Evolutionary conservation across 1,140 invertebrate genomes (phyloP).

Genomic region (Dendroctonus valens): DNA sequence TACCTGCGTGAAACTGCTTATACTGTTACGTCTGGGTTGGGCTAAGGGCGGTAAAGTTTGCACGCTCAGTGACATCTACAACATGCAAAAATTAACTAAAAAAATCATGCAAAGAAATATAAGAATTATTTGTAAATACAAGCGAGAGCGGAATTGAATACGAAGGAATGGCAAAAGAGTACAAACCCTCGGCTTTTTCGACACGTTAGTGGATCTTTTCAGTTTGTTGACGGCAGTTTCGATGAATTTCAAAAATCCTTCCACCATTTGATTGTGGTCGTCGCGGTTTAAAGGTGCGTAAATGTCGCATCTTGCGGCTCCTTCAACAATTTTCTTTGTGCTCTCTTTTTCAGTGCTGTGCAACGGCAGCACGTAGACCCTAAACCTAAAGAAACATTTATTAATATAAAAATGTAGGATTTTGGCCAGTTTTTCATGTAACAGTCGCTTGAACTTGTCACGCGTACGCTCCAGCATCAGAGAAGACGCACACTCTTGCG

Average conservation of each 20-base stretch:
- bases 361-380: constrained; percentile 82
- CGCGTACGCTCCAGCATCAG: too few relatives aligned
- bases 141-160: constrained; percentile 1
- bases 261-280: constrained; percentile 65
- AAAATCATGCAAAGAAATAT: constrained; percentile 45
- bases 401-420: constrained; percentile 6
- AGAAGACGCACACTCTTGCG: too few relatives aligned
- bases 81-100: constrained; percentile 45
- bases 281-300: constrained; percentile 63
- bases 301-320: constrained; percentile 75
- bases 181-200: constrained; percentile 64
- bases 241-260: constrained; percentile 82
- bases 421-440: too few relatives aligned
- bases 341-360: constrained; percentile 57
- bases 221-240: constrained; percentile 90
- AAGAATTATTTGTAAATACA: background rate
- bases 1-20: constrained; percentile 48
- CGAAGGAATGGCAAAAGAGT: constrained; percentile 23
- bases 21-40: constrained; percentile 51
- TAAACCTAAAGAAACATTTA: constrained; percentile 54
- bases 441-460: too few relatives aligned
- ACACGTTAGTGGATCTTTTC: constrained; percentile 63
- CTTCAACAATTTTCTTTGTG: constrained; percentile 70
- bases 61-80: constrained; percentile 51
- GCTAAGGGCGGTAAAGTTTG: constrained; percentile 44